Evolutionary conservation across 2,888 invertebrate species (phyloP).

Genomic region (Unio pictorum): DNA sequence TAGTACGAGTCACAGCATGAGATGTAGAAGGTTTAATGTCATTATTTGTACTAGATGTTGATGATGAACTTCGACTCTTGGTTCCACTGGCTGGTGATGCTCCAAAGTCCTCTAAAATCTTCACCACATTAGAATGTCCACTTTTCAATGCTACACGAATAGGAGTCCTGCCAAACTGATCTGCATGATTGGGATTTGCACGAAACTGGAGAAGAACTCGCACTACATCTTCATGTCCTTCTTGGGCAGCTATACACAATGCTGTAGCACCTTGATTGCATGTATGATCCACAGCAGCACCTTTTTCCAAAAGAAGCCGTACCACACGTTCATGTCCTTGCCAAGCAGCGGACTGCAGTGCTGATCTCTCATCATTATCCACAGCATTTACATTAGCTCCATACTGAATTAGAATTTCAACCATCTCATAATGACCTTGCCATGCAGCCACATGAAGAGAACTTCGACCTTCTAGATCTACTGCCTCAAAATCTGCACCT

Average conservation of each 20-base stretch:
- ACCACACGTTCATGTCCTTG: conserved; percentile 92
- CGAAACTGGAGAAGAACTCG: conserved; percentile 75
- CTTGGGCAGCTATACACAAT: conserved; percentile 93
- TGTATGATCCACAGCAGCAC: conserved; percentile 88
- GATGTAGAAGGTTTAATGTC: conserved; percentile 44
- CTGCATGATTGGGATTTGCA: conserved; percentile 72
- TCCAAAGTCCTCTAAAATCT: conserved; percentile 76
- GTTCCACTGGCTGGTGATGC: conserved; percentile 70
- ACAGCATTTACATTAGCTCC: conserved; percentile 84
- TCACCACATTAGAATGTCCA: conserved; percentile 86
- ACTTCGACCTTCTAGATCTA: conserved; percentile 90
- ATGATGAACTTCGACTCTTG: conserved; percentile 57
- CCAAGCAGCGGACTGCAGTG: conserved; percentile 96
- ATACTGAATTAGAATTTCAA: conserved; percentile 86
- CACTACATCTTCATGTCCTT: conserved; percentile 94
- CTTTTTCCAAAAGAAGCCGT: conserved; percentile 81
- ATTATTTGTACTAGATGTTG: conserved; percentile 60
- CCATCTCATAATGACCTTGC: conserved; percentile 95
- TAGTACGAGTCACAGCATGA: conserved; percentile 10
- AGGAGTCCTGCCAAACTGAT: conserved; percentile 72
- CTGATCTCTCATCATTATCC: conserved; percentile 78
- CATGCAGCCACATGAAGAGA: conserved; percentile 85
- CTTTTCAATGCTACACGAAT: conserved; percentile 90
- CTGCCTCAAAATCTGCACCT: conserved; percentile 85
- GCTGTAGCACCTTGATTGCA: conserved; percentile 97